Percentiles rank a stretch among this genome's conserved stretches.
These are phyloP conservation scores for Leptobrachium ailaonicum DNA, from an alignment of 2,113 vertebrate genomes.

Conservation along the genomic window DNA sequence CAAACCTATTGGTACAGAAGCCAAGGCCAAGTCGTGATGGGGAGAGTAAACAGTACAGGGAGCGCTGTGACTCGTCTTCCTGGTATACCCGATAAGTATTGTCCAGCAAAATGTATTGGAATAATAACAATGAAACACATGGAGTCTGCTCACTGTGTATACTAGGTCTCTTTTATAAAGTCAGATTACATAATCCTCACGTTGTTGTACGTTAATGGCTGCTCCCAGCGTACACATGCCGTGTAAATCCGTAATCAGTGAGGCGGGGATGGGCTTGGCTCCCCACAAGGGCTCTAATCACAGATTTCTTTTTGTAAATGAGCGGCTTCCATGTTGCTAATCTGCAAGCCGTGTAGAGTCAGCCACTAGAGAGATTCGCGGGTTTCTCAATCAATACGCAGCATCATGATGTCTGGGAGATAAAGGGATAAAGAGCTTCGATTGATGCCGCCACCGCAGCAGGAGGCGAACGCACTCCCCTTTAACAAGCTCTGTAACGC, in stretches of 20 bases:
- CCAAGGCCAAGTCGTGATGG: too few species aligned
- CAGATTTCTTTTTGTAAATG: slow-evolving; percentile 21
- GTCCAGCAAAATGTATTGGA: too few species aligned
- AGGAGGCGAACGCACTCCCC: slow-evolving; percentile 21
- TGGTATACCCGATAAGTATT: too few species aligned
- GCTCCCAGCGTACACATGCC: neutral
- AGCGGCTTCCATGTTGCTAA: slow-evolving; percentile 48
- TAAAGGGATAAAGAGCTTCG: slow-evolving; percentile 15
- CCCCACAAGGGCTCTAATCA: slow-evolving; percentile 18
- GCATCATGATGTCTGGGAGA: neutral
- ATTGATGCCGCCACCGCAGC: slow-evolving; percentile 31
- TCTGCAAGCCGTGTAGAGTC: slow-evolving; percentile 52
- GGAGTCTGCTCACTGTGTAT: too few species aligned
- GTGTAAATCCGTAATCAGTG: neutral
- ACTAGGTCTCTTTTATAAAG: too few species aligned
- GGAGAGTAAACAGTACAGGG: too few species aligned
- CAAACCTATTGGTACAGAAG: too few species aligned
- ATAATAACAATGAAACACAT: too few species aligned
- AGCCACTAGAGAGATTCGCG: slow-evolving; percentile 38
- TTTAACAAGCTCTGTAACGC: slow-evolving; percentile 28
- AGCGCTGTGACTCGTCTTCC: too few species aligned
- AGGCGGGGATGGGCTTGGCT: neutral
- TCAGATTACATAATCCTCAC: too few species aligned
- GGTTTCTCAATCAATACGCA: slow-evolving; percentile 38
- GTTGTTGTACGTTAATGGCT: too few species aligned